Percentiles rank a stretch among this genome's conserved stretches.
Conservation (phyloP, 2,797 vertebrate genomes). For the Micromesistius poutassou region DNA sequence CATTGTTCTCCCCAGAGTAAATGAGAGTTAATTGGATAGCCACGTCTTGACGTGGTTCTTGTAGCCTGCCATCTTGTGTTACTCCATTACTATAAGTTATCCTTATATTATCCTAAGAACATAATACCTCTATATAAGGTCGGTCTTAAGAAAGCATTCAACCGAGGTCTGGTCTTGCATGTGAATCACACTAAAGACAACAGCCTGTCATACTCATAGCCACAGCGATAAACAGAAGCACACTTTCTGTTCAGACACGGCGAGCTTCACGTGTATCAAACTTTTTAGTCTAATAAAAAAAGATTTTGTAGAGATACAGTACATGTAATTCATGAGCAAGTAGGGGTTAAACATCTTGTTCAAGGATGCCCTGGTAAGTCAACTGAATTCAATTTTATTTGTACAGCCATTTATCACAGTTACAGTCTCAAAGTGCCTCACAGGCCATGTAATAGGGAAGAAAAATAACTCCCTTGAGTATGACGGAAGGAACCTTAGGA, state of each 20-base stretch:
- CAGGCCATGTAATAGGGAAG: neutral
- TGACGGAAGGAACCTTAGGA: neutral
- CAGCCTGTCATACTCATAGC: neutral
- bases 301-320: neutral
- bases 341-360: neutral
- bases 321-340: neutral
- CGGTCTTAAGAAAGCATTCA: no score
- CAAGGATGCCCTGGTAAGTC: neutral
- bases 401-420: neutral
- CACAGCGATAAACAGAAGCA: neutral
- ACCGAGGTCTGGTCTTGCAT: no score
- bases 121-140: neutral
- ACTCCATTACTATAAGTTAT: no score
- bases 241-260: neutral
- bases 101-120: no score
- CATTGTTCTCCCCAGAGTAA: no score
- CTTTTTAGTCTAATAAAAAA: neutral
- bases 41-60: no score
- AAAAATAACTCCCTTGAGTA: no score
- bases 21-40: no score
- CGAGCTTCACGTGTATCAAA: neutral
- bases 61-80: no score
- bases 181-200: neutral
- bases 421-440: neutral
- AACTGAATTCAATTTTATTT: neutral